A percentile compares a stretch with the other conserved stretches of the same genome.
Evolutionary conservation across 2,797 vertebrate genomes (phyloP).

Genomic region (Zalophus californianus): DNA sequence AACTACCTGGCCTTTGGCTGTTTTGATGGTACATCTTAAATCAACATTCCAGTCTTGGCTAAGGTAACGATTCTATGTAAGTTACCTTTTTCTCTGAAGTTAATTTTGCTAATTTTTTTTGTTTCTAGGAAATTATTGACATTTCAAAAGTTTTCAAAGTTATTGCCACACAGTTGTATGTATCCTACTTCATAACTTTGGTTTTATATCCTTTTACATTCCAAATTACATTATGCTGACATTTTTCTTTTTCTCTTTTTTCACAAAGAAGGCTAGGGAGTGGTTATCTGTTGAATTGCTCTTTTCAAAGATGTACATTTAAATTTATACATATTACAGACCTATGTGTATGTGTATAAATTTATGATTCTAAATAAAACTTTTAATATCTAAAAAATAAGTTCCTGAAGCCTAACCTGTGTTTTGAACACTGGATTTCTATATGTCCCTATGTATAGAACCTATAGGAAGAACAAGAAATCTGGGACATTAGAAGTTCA

Average conservation of each 20-base stretch:
- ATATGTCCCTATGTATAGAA: neutral
- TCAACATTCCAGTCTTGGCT: neutral
- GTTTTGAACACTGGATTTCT: neutral
- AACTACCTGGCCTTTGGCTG: neutral
- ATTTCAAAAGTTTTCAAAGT: neutral
- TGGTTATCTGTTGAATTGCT: neutral
- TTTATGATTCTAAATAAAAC: neutral
- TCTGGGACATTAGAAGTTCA: neutral
- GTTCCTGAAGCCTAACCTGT: neutral
- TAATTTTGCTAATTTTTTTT: neutral
- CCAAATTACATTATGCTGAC: neutral
- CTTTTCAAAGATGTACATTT: neutral
- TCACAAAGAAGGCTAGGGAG: neutral
- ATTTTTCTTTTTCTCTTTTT: neutral
- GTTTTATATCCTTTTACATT: neutral
- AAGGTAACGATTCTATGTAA: neutral
- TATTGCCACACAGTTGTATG: neutral
- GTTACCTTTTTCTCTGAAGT: neutral
- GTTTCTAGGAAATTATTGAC: neutral
- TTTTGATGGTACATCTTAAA: conserved; percentile 2
- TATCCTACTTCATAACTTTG: neutral
- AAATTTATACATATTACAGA: neutral
- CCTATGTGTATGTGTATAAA: neutral
- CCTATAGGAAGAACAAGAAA: neutral
- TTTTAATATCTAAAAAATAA: neutral